phyloP scores from a whole-genome alignment of 2,797 vertebrate genomes.

The Tragelaphus oryx region DNA sequence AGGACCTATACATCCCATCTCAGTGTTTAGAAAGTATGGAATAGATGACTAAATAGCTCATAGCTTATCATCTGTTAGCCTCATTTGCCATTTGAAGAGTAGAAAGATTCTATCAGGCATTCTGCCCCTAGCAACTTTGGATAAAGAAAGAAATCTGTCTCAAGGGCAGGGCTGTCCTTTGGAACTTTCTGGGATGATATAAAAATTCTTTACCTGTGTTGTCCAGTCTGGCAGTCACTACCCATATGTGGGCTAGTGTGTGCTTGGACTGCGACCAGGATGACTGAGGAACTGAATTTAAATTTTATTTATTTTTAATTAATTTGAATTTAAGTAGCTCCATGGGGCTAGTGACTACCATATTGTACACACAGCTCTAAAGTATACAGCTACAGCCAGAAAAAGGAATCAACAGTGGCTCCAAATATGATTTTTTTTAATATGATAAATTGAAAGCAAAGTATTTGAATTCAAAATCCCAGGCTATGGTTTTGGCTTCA shows the following conservation, averaged over 20 bases:
- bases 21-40: constrained; percentile 3
- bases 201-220: neutral
- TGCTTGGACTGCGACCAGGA: neutral
- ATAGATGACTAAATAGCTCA: neutral
- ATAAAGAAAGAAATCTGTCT: constrained; percentile 8
- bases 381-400: neutral
- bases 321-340: neutral
- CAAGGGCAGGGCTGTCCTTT: neutral
- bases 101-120: constrained; percentile 1
- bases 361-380: neutral
- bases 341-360: neutral
- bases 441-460: neutral
- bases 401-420: neutral
- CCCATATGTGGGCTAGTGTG: neutral
- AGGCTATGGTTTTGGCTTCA: neutral
- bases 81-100: neutral
- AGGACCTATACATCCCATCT: neutral
- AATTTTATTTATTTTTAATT: constrained; percentile 5
- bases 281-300: neutral
- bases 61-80: neutral
- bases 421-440: neutral
- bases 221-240: neutral
- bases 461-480: neutral
- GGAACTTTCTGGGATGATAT: neutral
- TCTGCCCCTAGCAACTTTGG: neutral